These are phyloP conservation scores for Drosophila eohydei DNA, from an alignment of 2,888 invertebrate genomes.

Conservation along the genomic window DNA sequence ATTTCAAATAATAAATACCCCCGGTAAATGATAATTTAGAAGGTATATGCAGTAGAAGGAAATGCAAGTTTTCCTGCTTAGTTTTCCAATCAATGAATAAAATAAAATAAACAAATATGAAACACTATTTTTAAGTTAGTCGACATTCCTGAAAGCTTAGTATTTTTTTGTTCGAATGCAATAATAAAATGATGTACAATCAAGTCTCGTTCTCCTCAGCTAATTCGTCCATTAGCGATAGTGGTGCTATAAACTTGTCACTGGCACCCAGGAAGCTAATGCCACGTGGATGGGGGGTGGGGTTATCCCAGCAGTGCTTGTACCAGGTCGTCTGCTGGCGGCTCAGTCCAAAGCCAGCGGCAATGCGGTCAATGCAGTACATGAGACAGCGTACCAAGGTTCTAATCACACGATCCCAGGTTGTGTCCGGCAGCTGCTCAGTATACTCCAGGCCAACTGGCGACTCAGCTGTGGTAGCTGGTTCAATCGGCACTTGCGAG, in stretches of 20 bases:
- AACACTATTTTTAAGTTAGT: too few relatives aligned
- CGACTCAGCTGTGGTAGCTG: not conserved
- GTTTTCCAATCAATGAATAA: not conserved
- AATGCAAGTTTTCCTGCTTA: not conserved
- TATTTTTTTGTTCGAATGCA: not conserved
- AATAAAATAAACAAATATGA: not conserved
- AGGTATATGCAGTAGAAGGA: not conserved
- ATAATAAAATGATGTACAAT: not conserved
- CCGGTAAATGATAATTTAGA: not conserved
- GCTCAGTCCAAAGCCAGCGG: conserved; percentile 53
- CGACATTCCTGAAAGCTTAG: too few relatives aligned
- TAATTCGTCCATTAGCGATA: not conserved
- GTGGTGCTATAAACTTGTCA: not conserved
- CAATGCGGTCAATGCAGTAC: conserved; percentile 33
- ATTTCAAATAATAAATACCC: not conserved
- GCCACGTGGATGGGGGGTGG: conserved; percentile 23
- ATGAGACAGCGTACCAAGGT: conserved; percentile 24
- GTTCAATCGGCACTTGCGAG: not conserved
- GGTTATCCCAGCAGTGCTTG: conserved; percentile 61
- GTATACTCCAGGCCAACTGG: not conserved
- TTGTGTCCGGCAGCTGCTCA: not conserved
- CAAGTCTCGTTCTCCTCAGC: not conserved
- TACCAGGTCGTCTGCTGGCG: conserved; percentile 54
- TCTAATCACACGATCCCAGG: conserved; percentile 14
- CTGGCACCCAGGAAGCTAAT: not conserved